Conservation (phyloP, 2,888 invertebrate genomes). For the Andricus curvator region DNA sequence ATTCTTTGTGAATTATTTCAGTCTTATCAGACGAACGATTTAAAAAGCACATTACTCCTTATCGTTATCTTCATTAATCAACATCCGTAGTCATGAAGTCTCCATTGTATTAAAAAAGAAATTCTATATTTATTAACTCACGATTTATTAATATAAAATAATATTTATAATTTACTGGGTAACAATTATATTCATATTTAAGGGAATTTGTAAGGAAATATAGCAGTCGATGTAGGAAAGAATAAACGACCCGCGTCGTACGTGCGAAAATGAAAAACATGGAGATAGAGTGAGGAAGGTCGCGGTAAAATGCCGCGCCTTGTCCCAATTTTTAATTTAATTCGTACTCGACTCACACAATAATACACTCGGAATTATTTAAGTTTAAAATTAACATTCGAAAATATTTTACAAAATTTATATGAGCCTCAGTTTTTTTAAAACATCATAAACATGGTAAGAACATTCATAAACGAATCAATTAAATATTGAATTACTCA, state of each 20-base stretch:
- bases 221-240: neutral
- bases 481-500: neutral
- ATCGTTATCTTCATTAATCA: constrained; percentile 2
- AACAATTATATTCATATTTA: neutral
- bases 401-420: neutral
- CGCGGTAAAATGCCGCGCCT: neutral
- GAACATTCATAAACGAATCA: neutral
- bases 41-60: neutral
- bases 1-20: neutral
- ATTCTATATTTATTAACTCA: neutral
- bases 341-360: neutral
- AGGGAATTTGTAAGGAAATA: neutral
- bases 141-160: neutral
- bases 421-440: neutral
- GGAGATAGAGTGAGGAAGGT: constrained; percentile 12
- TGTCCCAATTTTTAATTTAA: constrained; percentile 8
- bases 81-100: neutral
- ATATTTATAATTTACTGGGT: neutral
- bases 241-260: neutral
- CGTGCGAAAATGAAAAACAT: constrained; percentile 14
- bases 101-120: neutral
- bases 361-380: neutral
- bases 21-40: neutral
- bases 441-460: neutral
- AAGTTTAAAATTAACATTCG: neutral